phyloP scores from a whole-genome alignment of 2,888 invertebrate genomes.

The Apomyelois bistriatella region DNA sequence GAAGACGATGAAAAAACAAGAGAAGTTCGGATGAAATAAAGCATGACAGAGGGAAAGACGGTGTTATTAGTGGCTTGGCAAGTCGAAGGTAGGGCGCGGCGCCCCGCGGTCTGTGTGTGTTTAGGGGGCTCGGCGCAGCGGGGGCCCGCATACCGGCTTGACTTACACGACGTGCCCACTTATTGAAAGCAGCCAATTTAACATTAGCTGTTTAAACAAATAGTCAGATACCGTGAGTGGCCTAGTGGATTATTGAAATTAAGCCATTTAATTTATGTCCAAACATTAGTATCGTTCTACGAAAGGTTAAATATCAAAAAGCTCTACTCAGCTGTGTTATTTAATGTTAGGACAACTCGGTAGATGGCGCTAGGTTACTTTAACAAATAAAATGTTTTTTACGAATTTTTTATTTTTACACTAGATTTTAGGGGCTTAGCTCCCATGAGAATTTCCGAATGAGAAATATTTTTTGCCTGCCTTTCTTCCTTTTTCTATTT shows the following conservation, averaged over 20 bases:
- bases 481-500: too few relatives aligned
- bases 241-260: conserved; percentile 57
- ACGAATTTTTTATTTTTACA: conserved; percentile 3
- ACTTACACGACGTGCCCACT: conserved; percentile 45
- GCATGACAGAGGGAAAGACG: conserved; percentile 72
- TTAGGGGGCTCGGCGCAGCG: conserved; percentile 56
- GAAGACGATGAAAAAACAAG: conserved; percentile 64
- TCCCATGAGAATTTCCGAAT: too few relatives aligned
- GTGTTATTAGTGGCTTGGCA: conserved; percentile 68
- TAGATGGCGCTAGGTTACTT: neutral
- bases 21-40: conserved; percentile 69
- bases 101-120: conserved; percentile 79
- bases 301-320: neutral
- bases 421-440: too few relatives aligned
- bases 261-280: conserved; percentile 27
- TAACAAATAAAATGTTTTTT: neutral
- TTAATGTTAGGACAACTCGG: neutral
- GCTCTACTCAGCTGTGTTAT: neutral
- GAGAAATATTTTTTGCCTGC: too few relatives aligned
- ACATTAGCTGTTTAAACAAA: conserved; percentile 71
- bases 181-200: conserved; percentile 72
- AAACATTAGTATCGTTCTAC: neutral
- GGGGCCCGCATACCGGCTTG: conserved; percentile 39
- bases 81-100: conserved; percentile 60
- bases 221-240: conserved; percentile 41